These are phyloP conservation scores for Megalops atlanticus DNA, from an alignment of 2,113 vertebrate species.

Conservation along the genomic window DNA sequence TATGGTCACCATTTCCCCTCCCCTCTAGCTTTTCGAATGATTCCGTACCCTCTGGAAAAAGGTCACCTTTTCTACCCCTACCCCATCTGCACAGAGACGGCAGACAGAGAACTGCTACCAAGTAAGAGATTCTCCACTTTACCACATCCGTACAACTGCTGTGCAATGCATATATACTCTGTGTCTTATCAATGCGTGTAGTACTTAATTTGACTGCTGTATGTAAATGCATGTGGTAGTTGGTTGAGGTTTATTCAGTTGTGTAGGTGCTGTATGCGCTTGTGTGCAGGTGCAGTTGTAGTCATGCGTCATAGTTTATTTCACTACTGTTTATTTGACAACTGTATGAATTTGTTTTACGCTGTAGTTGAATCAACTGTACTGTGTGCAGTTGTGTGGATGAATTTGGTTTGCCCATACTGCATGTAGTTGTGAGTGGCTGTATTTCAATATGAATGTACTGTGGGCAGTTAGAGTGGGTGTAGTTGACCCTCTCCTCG, in stretches of 20 bases:
- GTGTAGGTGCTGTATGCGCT: not conserved
- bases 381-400: not conserved
- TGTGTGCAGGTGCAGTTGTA: not conserved
- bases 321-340: too few species aligned
- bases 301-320: too few species aligned
- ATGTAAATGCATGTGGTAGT: too few species aligned
- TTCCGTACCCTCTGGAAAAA: slow-evolving; percentile 83
- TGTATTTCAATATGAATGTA: too few species aligned
- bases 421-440: too few species aligned
- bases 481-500: not conserved
- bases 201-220: too few species aligned
- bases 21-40: slow-evolving; percentile 83
- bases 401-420: too few species aligned
- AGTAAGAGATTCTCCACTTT: slow-evolving; percentile 62
- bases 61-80: slow-evolving; percentile 85
- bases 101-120: slow-evolving; percentile 82
- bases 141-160: not conserved
- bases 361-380: too few species aligned
- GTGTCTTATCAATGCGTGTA: too few species aligned
- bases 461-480: not conserved
- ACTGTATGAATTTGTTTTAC: too few species aligned
- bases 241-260: too few species aligned
- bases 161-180: too few species aligned
- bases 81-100: slow-evolving; percentile 83
- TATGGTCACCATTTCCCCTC: not conserved